These are phyloP conservation scores for Apocrypta bakeri DNA, from an alignment of 1,140 invertebrate genomes.

Conservation along the genomic window DNA sequence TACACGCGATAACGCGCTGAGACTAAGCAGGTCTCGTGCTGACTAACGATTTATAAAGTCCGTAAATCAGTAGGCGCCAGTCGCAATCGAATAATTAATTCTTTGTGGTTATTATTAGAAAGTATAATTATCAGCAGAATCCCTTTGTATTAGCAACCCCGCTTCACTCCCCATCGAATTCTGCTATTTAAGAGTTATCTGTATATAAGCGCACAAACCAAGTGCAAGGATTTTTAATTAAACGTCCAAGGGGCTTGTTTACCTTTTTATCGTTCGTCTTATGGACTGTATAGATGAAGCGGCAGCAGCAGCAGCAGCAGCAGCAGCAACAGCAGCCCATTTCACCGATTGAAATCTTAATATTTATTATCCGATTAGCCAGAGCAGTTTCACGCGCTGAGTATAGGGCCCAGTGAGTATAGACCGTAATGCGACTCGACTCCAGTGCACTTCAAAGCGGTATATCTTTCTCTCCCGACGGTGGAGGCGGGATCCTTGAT, in stretches of 20 bases:
- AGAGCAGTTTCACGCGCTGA: background rate
- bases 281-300: no score
- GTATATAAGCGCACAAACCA: background rate
- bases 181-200: no score
- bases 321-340: background rate
- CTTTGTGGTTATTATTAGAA: no score
- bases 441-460: background rate
- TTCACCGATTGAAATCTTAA: constrained; percentile 46
- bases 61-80: background rate
- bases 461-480: background rate
- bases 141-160: no score
- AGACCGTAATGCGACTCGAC: background rate
- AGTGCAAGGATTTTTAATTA: constrained; percentile 34
- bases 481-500: constrained; percentile 23
- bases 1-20: background rate
- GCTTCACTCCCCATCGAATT: no score
- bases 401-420: background rate
- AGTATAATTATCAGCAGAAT: no score
- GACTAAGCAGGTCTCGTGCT: background rate
- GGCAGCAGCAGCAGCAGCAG: background rate
- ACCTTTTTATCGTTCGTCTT: constrained; percentile 6
- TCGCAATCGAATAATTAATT: background rate
- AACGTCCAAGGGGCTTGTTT: constrained; percentile 16
- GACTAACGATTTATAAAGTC: background rate
- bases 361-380: constrained; percentile 47